Evolutionary conservation across 1,140 invertebrate genomes (phyloP), one percentile per base, ranked within the genome.

Genomic region (Neodiprion virginianus): DNA sequence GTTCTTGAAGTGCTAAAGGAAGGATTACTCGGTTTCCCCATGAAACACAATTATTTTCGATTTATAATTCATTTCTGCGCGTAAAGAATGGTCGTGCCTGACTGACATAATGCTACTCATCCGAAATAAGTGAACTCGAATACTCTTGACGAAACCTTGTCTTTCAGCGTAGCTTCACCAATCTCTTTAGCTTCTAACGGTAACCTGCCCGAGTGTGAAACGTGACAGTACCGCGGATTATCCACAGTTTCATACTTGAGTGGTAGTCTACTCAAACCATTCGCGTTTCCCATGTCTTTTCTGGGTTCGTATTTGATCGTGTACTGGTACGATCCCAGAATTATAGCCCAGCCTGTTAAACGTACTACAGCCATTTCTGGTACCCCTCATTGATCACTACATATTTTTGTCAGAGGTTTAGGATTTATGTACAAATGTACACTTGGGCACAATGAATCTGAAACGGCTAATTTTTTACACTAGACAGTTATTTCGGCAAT

Each of bases 401-500:
- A 87, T 70, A 88, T 84, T 8, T 68, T 71, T 9, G 85, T 73
- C 47, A 91, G 78, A 0, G 89, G 87, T 74, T 87, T 83, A 75
- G 90, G 88, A 76, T 91, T 89, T 8, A 88, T 90, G 23, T 84
- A 66, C 17, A 90, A 78, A 5, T 74, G 76, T 69, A 90, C 88
- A 28, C 81, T 74, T 8, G 17, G 17, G 17, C 0, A 21, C 17
- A 21, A 21, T 21, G 17, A 21, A 21, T 21, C 17, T 21, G 17
- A 21, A 21, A 21, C 17, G 17, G 17, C 17, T 21, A 21, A 21
- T 21, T 21, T 21, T 21, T 21, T 21, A 21, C 17, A 21, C 17
- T 1, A 21, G 17, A 1, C 17, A 21, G 17, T 21, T 21, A 21
- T 21, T 0, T 21, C 0, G 17, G 17, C 17, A 21, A 21, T 21